Evolutionary conservation across 2,797 vertebrate genomes (phyloP), one percentile per base, ranked within the genome.

Genomic region (Nannoperca obscura): DNA sequence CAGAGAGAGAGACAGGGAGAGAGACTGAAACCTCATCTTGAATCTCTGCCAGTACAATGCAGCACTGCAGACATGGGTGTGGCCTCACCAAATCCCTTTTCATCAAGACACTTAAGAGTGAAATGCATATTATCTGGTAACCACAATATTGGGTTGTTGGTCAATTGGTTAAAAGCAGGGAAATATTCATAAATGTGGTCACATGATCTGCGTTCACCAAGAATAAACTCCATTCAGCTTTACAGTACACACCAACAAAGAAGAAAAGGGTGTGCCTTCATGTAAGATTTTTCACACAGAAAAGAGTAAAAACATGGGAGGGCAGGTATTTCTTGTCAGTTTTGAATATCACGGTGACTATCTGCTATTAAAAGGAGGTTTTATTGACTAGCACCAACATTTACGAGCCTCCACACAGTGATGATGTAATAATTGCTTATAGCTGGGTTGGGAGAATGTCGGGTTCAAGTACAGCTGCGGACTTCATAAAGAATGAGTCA

Each of bases 31-130:
- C 50, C 57, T 80, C 36, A 61, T 54, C 38, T 71, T 91, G 91
- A 88, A 66, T 68, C 76, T 71, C 53, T 89, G 89, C 89, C 92
- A 92, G 47, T 81, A 58, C 81, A 71, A 65, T 91, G 91, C 88
- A 89, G 89, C 85, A 90, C 79, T 89, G 86, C 88, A 89, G 89
- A 83, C 69, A 42, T 47, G 89, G 93, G 89, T 54, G 90, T 82
- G 90, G 86, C 72, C 72, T 66, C 71, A 50, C 30, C 27, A 22
- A 42, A 60, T 69, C 7, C 46, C 44, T 50, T 47, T 62, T 32
- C 34, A 53, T 84, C 64, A 71, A n/a, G 49, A 74, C 34, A 20
- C 6, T 53, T 36, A 46, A 44, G 19, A 52, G 49, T 54, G 24
- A 1, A 22, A 10, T 20, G 40, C 32, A 64, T 5, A 32, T 65